phyloP scores from a whole-genome alignment of 2,113 vertebrate species.

The Cranoglanis bouderius region DNA sequence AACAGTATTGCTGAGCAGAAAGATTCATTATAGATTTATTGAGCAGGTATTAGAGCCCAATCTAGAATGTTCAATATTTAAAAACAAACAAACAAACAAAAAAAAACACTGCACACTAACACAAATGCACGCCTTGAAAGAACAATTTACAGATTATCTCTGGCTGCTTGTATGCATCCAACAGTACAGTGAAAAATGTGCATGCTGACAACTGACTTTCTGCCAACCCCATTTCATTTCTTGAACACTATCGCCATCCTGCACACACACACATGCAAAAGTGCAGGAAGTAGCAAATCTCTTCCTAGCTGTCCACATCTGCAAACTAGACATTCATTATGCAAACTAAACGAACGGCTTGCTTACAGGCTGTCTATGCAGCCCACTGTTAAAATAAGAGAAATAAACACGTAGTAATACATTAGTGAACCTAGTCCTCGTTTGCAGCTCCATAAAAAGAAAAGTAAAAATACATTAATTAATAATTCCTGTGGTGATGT shows the following conservation, averaged over 20 bases:
- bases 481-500: not conserved
- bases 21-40: slow-evolving; percentile 5
- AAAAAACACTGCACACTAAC: not conserved
- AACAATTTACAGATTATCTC: slow-evolving; percentile 23
- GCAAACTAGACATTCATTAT: slow-evolving; percentile 42
- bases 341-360: slow-evolving; percentile 48
- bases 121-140: not conserved
- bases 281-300: slow-evolving; percentile 27
- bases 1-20: not conserved
- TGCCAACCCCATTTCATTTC: slow-evolving; percentile 45
- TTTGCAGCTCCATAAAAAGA: slow-evolving; percentile 7
- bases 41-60: slow-evolving; percentile 11
- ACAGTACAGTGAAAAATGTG: slow-evolving; percentile 38
- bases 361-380: slow-evolving; percentile 37
- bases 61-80: slow-evolving; percentile 24
- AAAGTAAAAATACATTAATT: not conserved
- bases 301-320: slow-evolving; percentile 3
- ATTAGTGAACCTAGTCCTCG: slow-evolving; percentile 4
- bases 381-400: slow-evolving; percentile 23
- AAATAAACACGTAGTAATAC: no score
- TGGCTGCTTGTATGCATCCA: not conserved
- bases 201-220: slow-evolving; percentile 40
- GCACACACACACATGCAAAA: slow-evolving; percentile 2
- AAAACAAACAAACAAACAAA: not conserved
- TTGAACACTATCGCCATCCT: slow-evolving; percentile 43